Conservation (phyloP, 2,113 vertebrate genomes). For the Piprites chloris region DNA sequence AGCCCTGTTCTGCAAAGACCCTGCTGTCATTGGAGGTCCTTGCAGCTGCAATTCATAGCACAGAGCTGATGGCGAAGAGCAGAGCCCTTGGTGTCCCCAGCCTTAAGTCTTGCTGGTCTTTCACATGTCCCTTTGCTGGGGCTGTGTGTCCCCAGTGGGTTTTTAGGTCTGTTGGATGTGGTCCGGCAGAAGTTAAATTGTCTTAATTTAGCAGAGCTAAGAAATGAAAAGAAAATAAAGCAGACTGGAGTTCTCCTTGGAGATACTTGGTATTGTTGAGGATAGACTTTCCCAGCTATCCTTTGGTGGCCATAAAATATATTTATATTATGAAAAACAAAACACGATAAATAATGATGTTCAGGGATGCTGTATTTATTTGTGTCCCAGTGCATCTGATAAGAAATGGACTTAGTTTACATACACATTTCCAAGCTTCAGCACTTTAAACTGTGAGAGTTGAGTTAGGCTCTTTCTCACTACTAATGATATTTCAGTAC, state of each 20-base stretch:
- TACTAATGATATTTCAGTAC: constrained; percentile 8
- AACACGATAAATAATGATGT: constrained; percentile 12
- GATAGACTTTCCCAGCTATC: constrained; percentile 51
- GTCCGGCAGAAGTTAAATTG: constrained; percentile 9
- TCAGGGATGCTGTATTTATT: constrained; percentile 45
- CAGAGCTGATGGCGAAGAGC: background rate
- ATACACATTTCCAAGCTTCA: background rate
- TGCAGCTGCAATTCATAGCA: background rate
- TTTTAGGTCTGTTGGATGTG: constrained; percentile 19
- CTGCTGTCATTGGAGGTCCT: background rate
- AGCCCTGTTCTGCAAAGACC: background rate
- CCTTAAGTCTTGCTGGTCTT: background rate
- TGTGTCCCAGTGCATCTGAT: constrained; percentile 37
- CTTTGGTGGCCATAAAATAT: constrained; percentile 41
- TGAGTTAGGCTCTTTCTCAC: constrained; percentile 30
- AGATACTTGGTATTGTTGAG: constrained; percentile 29
- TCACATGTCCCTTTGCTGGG: constrained; percentile 18
- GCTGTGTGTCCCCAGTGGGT: background rate
- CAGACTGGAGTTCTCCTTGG: constrained; percentile 27
- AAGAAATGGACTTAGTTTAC: constrained; percentile 9
- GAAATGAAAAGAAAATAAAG: constrained; percentile 30
- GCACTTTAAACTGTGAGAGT: constrained; percentile 19
- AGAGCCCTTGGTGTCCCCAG: background rate
- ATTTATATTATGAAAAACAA: constrained; percentile 32
- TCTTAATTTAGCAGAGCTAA: constrained; percentile 46